Evolutionary conservation across 2,888 invertebrate genomes (phyloP).

Genomic region (Hydrotaea diabolus): DNA sequence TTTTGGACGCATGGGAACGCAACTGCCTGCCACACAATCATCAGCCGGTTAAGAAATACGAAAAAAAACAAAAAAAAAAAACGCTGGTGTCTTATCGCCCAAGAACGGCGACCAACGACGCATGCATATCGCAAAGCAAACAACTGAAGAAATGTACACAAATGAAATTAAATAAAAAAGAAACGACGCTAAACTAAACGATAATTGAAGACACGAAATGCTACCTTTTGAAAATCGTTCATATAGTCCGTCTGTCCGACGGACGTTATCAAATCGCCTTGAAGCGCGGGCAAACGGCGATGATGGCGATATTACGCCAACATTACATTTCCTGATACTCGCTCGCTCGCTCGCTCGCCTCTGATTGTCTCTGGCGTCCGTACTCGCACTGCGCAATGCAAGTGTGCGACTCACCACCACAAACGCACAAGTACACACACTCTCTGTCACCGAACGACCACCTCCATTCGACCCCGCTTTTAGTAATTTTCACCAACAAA

Average conservation of each 20-base stretch:
- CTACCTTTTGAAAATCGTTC: constrained; percentile 18
- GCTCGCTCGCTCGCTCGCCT: no score
- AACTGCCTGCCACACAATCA: background rate
- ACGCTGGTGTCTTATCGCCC: constrained; percentile 48
- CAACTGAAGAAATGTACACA: constrained; percentile 32
- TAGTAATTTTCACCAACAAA: constrained; percentile 6
- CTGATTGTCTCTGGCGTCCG: background rate
- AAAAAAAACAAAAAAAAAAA: background rate
- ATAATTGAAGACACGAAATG: constrained; percentile 32
- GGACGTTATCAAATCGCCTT: constrained; percentile 32
- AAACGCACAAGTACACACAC: background rate
- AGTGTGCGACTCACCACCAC: background rate
- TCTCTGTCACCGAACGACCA: background rate
- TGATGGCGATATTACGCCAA: constrained; percentile 45
- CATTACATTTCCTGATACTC: constrained; percentile 52
- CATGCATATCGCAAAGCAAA: constrained; percentile 59
- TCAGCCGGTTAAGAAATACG: background rate
- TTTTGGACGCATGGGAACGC: constrained; percentile 43
- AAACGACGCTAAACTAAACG: constrained; percentile 22
- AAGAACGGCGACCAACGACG: constrained; percentile 17
- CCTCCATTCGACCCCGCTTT: background rate
- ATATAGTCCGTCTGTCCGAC: background rate
- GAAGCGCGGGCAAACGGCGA: background rate
- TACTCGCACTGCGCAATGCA: background rate
- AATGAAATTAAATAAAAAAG: background rate